phyloP scores from a whole-genome alignment of 1,140 invertebrate species.

The Zophobas atratus region DNA sequence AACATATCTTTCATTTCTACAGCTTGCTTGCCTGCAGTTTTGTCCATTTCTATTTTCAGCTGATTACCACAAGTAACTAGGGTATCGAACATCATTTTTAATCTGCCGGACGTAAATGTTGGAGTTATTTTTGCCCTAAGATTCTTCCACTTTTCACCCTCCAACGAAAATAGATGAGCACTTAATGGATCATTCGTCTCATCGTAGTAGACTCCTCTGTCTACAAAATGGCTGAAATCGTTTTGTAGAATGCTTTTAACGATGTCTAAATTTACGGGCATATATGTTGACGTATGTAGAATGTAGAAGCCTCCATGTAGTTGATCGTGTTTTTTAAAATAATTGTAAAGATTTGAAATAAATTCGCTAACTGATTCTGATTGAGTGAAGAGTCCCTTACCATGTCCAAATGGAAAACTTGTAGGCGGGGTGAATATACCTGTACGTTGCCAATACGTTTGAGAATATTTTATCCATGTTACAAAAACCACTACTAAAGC shows the following conservation, averaged over 20 bases:
- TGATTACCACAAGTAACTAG: constrained; percentile 29
- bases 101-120: constrained; percentile 59
- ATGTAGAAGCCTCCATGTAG: constrained; percentile 45
- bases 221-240: constrained; percentile 69
- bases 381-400: not conserved
- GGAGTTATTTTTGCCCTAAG: constrained; percentile 66
- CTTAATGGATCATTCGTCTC: constrained; percentile 68
- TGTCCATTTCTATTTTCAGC: constrained; percentile 68
- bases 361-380: not conserved
- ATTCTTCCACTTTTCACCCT: constrained; percentile 68
- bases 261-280: constrained; percentile 68
- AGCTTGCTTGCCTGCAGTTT: constrained; percentile 52
- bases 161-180: constrained; percentile 68
- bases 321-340: constrained; percentile 56
- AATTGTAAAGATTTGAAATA: constrained; percentile 57
- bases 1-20: constrained; percentile 70
- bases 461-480: not conserved
- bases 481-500: not conserved
- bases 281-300: constrained; percentile 39
- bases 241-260: constrained; percentile 68
- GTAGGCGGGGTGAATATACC: not conserved
- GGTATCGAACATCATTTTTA: constrained; percentile 39
- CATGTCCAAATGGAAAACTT: not conserved
- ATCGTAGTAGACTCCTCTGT: constrained; percentile 66
- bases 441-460: not conserved